Evolutionary conservation across 2,888 invertebrate species (phyloP).

Genomic region (Sialis lutaria): DNA sequence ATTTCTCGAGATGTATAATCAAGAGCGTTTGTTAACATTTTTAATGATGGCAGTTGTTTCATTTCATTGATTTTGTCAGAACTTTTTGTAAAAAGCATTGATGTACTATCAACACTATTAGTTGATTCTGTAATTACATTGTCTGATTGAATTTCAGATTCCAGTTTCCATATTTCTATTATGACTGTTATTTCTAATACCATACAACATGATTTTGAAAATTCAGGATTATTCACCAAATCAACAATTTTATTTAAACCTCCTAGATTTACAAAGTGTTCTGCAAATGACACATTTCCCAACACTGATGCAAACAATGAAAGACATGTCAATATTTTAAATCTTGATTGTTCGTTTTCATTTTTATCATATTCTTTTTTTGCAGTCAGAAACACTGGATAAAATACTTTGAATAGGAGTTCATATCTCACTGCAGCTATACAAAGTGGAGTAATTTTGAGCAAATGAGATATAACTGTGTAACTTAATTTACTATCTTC

Average conservation of each 20-base stretch:
- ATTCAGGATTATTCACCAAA: conserved; percentile 32
- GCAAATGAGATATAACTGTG: conserved; percentile 35
- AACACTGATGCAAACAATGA: conserved; percentile 39
- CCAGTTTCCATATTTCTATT: conserved; percentile 36
- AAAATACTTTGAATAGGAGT: conserved; percentile 38
- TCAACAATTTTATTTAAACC: conserved; percentile 37
- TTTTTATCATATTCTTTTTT: conserved; percentile 30
- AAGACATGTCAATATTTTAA: conserved; percentile 38
- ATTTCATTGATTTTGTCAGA: not conserved
- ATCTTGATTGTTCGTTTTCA: conserved; percentile 30
- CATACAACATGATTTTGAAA: conserved; percentile 38
- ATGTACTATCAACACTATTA: not conserved
- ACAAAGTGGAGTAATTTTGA: conserved; percentile 37
- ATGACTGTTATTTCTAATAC: conserved; percentile 40
- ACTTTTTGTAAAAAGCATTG: not conserved
- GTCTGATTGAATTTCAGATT: conserved; percentile 18
- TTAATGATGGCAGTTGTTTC: conserved; percentile 4
- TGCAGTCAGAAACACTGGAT: conserved; percentile 38
- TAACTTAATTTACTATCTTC: conserved; percentile 25
- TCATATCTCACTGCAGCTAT: conserved; percentile 35
- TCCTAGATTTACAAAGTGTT: conserved; percentile 37
- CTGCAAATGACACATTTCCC: conserved; percentile 33
- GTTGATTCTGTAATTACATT: not conserved
- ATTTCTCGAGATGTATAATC: not conserved
- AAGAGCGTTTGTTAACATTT: conserved; percentile 3